Percentiles rank a stretch among this genome's conserved stretches.
These are phyloP conservation scores for Apodemia zela DNA, from an alignment of 2,888 invertebrate species.

Conservation along the genomic window DNA sequence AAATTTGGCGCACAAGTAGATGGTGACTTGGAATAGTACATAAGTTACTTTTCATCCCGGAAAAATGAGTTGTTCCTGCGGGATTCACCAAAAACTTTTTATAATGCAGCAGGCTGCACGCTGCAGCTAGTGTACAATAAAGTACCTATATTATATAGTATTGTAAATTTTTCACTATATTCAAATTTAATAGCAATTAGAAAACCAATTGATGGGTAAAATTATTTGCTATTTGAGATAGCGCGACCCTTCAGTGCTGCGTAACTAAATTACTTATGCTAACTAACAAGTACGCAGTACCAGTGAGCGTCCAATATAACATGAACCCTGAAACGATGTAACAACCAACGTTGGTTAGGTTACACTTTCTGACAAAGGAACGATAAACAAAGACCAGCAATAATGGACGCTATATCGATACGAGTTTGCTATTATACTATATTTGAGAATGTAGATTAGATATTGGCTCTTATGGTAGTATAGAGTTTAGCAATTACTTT, in stretches of 20 bases:
- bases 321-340: constrained; percentile 35
- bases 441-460: constrained; percentile 74
- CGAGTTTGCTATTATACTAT: constrained; percentile 54
- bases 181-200: constrained; percentile 43
- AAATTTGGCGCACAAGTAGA: too few relatives aligned
- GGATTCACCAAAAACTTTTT: too few relatives aligned
- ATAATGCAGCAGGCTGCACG: too few relatives aligned
- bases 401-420: constrained; percentile 42
- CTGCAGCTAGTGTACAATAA: too few relatives aligned
- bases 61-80: too few relatives aligned
- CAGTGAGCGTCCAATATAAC: constrained; percentile 31
- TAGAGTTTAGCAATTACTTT: constrained; percentile 65
- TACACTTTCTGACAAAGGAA: constrained; percentile 20
- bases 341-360: constrained; percentile 10
- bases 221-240: constrained; percentile 69
- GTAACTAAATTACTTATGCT: constrained; percentile 72
- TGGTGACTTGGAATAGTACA: too few relatives aligned
- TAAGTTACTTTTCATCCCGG: too few relatives aligned
- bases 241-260: constrained; percentile 66
- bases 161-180: constrained; percentile 28
- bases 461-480: constrained; percentile 61
- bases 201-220: constrained; percentile 59
- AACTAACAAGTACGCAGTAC: constrained; percentile 54
- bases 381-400: constrained; percentile 43
- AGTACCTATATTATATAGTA: too few relatives aligned